Evolutionary conservation across 2,888 invertebrate genomes (phyloP), one percentile per base, ranked within the genome.

Genomic region (Orchesella flavescens): DNA sequence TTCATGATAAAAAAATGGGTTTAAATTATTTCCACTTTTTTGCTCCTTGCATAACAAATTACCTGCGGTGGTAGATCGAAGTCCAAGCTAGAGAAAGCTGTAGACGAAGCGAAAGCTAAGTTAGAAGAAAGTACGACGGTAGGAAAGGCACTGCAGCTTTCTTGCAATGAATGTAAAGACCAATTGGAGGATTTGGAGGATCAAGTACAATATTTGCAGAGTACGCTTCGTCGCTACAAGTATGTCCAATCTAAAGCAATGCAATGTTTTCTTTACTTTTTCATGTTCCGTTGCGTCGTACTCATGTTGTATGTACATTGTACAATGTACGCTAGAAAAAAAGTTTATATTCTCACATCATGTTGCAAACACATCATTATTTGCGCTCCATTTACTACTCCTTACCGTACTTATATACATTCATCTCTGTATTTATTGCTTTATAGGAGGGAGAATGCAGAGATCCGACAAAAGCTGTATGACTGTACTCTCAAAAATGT

Each of bases 101-200:
- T 80, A 1, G 73, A 65, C 5, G 66, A 80, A 34, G 73, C 73
- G 43, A 63, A 80, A 19, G 44, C 19, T 10, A 74, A 73, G 46
- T 68, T 80, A 49, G 57, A 55, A 0, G 73, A 80, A 46, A 80
- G 57, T 34, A 68, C 46, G 15, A 23, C 55, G 13, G 65, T 68
- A 24, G 66, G 24, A 59, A 65, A 73, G 57, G 23, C 57, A 24
- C 66, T 80, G 2, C 73, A 80, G 34, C 55, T 23, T 24, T 72
- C 80, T n/a, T 80, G 73, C 55, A 66, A 44, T 46, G 59, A 66
- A 66, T 80, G 80, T 34, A 80, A 49, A 59, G 73, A 73, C 44
- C 73, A 80, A 55, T 23, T 80, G 23, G 68, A 80, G 23, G 80
- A 80, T 66, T 68, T 80, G 15, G 80, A 80, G 59, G 80, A 73